Evolutionary conservation across 2,888 invertebrate genomes (phyloP).

Genomic region (Ptilodon capucinus): DNA sequence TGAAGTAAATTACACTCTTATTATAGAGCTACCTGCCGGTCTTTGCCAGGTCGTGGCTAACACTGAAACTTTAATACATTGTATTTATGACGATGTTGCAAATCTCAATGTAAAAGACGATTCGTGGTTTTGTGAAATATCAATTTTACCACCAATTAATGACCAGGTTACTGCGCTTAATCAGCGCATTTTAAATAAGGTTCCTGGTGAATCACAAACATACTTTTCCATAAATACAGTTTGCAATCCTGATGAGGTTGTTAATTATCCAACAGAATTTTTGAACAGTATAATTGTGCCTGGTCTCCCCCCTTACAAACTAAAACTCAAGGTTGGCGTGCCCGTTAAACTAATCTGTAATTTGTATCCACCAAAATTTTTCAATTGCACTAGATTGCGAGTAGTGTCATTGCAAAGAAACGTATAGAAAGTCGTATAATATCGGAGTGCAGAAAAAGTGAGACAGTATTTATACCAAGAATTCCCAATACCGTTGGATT

Average conservation of each 20-base stretch:
- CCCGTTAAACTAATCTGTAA: not conserved
- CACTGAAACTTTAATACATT: slow-evolving; percentile 5
- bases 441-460: slow-evolving; percentile 5
- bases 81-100: slow-evolving; percentile 7
- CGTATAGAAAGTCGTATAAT: not conserved
- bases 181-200: slow-evolving; percentile 6
- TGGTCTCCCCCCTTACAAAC: slow-evolving; percentile 2
- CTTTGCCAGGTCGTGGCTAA: slow-evolving; percentile 4
- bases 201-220: slow-evolving; percentile 5
- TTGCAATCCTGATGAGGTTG: slow-evolving; percentile 1
- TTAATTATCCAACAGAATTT: slow-evolving; percentile 1
- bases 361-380: not conserved
- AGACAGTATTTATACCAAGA: slow-evolving; percentile 2
- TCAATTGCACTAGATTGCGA: slow-evolving; percentile 2
- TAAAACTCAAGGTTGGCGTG: not conserved
- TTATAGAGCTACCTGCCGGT: slow-evolving; percentile 4
- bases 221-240: slow-evolving; percentile 6
- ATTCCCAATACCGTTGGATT: slow-evolving; percentile 2
- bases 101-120: slow-evolving; percentile 4
- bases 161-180: slow-evolving; percentile 10
- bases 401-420: slow-evolving; percentile 5
- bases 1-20: too few relatives aligned
- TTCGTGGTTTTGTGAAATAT: slow-evolving; percentile 2
- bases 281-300: slow-evolving; percentile 5
- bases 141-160: slow-evolving; percentile 6